Evolutionary conservation across 2,113 vertebrate genomes (phyloP).

Genomic region (Caretta caretta): DNA sequence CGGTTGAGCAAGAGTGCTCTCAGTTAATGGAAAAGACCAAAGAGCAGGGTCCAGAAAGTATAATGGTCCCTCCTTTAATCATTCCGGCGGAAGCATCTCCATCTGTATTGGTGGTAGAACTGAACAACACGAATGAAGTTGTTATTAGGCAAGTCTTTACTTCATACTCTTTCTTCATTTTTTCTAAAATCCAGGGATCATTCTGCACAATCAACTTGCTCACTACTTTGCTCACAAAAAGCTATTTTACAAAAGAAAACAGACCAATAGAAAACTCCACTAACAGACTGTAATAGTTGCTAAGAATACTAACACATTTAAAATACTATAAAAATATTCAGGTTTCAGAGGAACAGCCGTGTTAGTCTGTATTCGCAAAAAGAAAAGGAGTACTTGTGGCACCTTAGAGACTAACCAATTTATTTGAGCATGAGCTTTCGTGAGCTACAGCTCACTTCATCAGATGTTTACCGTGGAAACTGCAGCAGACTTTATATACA

Average conservation of each 20-base stretch:
- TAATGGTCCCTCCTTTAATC: constrained; percentile 80
- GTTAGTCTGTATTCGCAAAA: too few relatives aligned
- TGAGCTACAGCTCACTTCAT: too few relatives aligned
- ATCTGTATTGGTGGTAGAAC: constrained; percentile 89
- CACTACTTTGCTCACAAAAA: not conserved
- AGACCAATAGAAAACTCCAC: not conserved
- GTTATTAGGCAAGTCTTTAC: constrained; percentile 85
- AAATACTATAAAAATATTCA: not conserved
- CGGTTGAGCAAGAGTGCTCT: constrained; percentile 63
- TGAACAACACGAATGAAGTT: constrained; percentile 85
- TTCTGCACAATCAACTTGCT: not conserved
- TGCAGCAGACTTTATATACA: too few relatives aligned
- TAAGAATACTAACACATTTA: not conserved
- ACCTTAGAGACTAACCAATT: too few relatives aligned
- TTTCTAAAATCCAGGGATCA: not conserved
- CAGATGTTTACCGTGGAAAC: too few relatives aligned
- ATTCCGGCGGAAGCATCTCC: constrained; percentile 85
- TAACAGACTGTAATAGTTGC: not conserved
- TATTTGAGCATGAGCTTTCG: too few relatives aligned
- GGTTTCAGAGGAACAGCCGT: too few relatives aligned
- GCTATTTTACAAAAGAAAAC: not conserved
- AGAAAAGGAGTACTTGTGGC: too few relatives aligned
- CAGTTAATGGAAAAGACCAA: constrained; percentile 56
- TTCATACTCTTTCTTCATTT: not conserved
- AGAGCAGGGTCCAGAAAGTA: constrained; percentile 48